These are phyloP conservation scores for Spinus olivaceus DNA, from an alignment of 2,797 vertebrate genomes.

Conservation along the genomic window DNA sequence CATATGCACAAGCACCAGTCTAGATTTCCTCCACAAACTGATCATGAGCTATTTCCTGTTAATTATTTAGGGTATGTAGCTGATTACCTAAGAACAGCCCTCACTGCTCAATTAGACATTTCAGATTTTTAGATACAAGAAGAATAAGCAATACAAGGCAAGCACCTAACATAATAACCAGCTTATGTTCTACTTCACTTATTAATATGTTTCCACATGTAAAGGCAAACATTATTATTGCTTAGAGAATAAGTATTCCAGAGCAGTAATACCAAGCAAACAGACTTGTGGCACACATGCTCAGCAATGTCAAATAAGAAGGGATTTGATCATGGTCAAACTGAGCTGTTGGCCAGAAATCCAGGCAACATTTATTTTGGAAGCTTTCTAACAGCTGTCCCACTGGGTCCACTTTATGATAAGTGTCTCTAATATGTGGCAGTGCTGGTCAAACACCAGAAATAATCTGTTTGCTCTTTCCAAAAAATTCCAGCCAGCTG, in stretches of 20 bases:
- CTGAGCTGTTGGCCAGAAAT: slow-evolving; percentile 16
- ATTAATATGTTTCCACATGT: background rate
- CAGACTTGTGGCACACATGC: background rate
- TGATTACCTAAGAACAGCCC: background rate
- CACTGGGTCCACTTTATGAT: background rate
- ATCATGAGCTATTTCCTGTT: background rate
- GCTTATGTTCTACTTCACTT: background rate
- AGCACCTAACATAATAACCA: background rate
- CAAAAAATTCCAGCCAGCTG: slow-evolving; percentile 32
- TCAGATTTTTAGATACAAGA: background rate
- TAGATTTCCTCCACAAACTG: background rate
- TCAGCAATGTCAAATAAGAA: background rate
- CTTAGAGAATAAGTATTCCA: slow-evolving; percentile 8
- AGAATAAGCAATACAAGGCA: background rate
- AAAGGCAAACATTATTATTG: background rate
- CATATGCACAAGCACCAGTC: background rate
- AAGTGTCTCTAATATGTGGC: slow-evolving; percentile 45
- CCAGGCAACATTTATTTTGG: slow-evolving; percentile 25
- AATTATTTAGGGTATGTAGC: background rate
- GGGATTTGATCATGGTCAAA: background rate
- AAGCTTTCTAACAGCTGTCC: slow-evolving; percentile 15
- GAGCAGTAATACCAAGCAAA: slow-evolving; percentile 14
- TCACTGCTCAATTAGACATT: background rate
- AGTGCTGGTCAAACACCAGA: slow-evolving; percentile 44
- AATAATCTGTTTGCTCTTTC: slow-evolving; percentile 10